Evolutionary conservation across 2,888 invertebrate species (phyloP), one percentile per base, ranked within the genome.

Genomic region (Cheilosia impressa): DNA sequence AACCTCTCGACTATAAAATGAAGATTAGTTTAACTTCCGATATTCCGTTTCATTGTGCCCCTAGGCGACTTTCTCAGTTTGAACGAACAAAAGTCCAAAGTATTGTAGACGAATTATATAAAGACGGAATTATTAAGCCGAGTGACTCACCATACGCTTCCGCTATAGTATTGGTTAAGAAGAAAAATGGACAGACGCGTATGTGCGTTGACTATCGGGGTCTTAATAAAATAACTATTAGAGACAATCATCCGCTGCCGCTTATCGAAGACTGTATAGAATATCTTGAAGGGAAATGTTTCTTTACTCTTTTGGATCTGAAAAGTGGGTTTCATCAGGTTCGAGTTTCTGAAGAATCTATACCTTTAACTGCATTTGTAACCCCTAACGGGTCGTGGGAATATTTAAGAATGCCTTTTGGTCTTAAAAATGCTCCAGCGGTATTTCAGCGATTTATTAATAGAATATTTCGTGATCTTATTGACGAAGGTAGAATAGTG

Each of bases 371-470:
- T 17, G 47, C 63, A 1, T 47, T 63, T 17, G 63, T 63, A 10
- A 47, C 63, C 2, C 45, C 27, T 9, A 24, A 17, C 15, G 47
- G 63, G 10, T 6, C n/a, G 31, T 63, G 17, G 17, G 47, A 63
- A 47, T 63, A 47, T 31, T 13, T 47, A 10, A 47, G 24, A 45
- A 45, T 62, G 62, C 45, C 43, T 5, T 62, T 62, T n/a, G 62
- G 45, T 1, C 43, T 62, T 3, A 45, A 62, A 24, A 63, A 47
- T 31, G 47, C 63, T 3, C 27, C 47, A 7, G 31, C 63, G 6
- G 47, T 31, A 17, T 47, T 47, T 47, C 45, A 47, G 31, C n/a
- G 45, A 10, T 47, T 62, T 7, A 47, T 62, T 47, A 58, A 41
- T 43, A n/a, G 22, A 13, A 15, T 38, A 19, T 24, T 34, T 58